phyloP scores from a whole-genome alignment of 1,140 invertebrate genomes.

The Philopotamus ludificatus region DNA sequence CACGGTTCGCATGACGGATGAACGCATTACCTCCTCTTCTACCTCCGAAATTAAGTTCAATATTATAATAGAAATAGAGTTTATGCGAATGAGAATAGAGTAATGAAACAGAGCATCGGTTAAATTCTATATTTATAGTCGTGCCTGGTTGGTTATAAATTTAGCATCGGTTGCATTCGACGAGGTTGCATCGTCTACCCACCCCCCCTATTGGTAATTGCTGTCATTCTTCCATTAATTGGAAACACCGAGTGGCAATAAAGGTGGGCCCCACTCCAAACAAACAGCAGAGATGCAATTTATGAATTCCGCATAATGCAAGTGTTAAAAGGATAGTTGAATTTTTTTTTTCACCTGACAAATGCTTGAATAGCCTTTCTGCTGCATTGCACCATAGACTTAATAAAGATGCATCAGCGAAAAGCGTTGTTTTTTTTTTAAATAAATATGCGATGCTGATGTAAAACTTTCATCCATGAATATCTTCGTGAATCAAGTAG shows the following conservation, averaged over 20 bases:
- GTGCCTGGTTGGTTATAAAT: too few species aligned
- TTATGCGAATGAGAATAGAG: too few species aligned
- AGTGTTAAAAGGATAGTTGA: not conserved
- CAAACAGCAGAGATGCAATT: not conserved
- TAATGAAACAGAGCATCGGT: too few species aligned
- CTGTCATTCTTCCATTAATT: not conserved
- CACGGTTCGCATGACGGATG: not conserved
- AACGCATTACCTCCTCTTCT: not conserved
- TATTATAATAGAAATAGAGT: too few species aligned
- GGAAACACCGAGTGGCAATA: not conserved
- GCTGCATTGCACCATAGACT: not conserved
- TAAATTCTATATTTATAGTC: too few species aligned
- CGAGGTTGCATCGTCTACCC: too few species aligned
- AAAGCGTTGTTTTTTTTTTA: too few species aligned
- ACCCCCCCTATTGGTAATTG: too few species aligned
- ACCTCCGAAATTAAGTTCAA: not conserved
- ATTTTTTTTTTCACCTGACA: not conserved
- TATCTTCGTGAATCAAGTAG: too few species aligned
- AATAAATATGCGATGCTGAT: too few species aligned
- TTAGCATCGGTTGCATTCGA: too few species aligned
- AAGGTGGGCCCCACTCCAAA: not conserved
- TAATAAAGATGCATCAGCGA: not conserved
- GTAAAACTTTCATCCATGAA: too few species aligned
- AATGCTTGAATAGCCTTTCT: not conserved
- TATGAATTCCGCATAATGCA: not conserved